A percentile compares a stretch with the other conserved stretches of the same genome.
Evolutionary conservation across 1,140 invertebrate species (phyloP).

Genomic region (Heliothis virescens): DNA sequence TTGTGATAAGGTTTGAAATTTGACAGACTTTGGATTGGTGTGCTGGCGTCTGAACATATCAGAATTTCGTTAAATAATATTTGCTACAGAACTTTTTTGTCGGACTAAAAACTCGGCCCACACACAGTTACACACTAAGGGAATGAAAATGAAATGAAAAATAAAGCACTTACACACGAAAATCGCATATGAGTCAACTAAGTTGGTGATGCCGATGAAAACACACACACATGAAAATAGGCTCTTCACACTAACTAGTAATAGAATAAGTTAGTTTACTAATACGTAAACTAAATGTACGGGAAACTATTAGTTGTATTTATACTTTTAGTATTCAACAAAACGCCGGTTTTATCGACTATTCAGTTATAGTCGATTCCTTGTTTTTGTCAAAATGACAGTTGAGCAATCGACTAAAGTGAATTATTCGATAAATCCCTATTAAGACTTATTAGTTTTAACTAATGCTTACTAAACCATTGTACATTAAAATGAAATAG

Average conservation of each 20-base stretch:
- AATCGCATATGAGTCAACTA: constrained; percentile 18
- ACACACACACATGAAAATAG: constrained; percentile 34
- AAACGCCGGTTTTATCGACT: constrained; percentile 1
- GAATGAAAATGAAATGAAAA: constrained; percentile 43
- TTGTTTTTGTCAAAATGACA: neutral
- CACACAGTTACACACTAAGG: neutral
- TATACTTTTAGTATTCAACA: constrained; percentile 16
- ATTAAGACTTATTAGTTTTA: neutral
- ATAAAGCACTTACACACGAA: constrained; percentile 16
- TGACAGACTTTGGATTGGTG: neutral
- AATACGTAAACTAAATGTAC: constrained; percentile 21
- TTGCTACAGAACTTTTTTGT: neutral
- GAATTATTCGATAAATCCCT: constrained; percentile 14
- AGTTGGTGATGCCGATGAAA: constrained; percentile 33
- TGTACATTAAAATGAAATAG: constrained; percentile 32
- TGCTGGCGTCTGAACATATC: neutral
- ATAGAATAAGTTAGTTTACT: constrained; percentile 35
- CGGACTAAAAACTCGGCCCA: constrained; percentile 7
- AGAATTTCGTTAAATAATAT: neutral
- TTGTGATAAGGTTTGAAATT: too few relatives aligned
- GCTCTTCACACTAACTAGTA: constrained; percentile 19
- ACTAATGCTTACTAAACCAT: constrained; percentile 23
- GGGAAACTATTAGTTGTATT: constrained; percentile 1
- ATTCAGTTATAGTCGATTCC: constrained; percentile 6
- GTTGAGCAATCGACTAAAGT: neutral